Base-by-base conservation (phyloP, 2,888 invertebrate genomes). In the Drosophila ezoana region DNA sequence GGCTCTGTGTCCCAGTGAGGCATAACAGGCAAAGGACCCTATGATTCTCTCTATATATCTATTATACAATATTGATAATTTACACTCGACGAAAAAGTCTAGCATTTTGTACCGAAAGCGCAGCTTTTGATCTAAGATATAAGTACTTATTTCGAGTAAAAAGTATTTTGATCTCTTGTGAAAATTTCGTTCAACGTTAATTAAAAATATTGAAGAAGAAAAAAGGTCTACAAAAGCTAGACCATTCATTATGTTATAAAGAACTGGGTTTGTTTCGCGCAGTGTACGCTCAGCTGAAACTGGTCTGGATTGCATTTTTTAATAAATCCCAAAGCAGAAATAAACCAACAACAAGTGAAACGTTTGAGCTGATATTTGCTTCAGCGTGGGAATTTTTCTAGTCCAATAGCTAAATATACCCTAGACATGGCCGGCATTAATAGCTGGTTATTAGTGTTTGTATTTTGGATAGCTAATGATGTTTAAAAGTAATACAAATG, bases 301-400 rank as follows among this genome's bases (percentile, higher is more conserved):
- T 70, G 47, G 62, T 54, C 57, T 59, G 60, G 33, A 52, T 72
- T 87, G 81, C 87, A 81, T 76, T 84, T 84, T 28, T 70, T 74
- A 84, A 72, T 84, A 67, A 75, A 71, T 61, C 56, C 58, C 47
- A 62, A 63, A 66, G 45, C 44, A 62, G 41, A 56, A 44, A 47
- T 32, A 52, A 33, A 28, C 28, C 58, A 68, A 66, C 57, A 60
- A 18, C 18, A 56, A 63, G 57, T 69, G 62, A 69, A 71, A 69
- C 48, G 66, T 16, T 60, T 65, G 9, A 62, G 53, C 64, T 63
- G 57, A 48, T 63, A 63, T 56, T 59, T 59, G 16, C 41, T 32
- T 28, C 56, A 66, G 65, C 86, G 79, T 82, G 87, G 76, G 75
- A 63, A 85, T 63, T 69, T 60, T 44, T 54, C 54, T 62, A 49